A percentile compares a stretch with the other conserved stretches of the same genome.
Conservation (phyloP, 2,797 vertebrate species). For the Pangasius sanitwongsei region DNA sequence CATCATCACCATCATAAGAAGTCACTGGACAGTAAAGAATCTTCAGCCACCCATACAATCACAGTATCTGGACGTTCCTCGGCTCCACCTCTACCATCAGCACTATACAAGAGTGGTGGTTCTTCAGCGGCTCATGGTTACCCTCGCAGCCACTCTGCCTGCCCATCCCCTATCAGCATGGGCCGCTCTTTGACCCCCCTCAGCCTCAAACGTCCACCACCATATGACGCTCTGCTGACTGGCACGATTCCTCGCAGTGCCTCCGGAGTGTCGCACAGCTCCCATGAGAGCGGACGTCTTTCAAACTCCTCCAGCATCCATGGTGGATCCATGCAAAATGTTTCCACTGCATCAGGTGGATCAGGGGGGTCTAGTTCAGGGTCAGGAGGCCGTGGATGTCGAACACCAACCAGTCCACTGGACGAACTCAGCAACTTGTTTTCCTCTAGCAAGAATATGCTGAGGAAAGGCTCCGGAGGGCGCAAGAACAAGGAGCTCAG, state of each 20-base stretch:
- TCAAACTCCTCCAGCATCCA: conserved; percentile 72
- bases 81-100: conserved; percentile 89
- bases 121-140: conserved; percentile 86
- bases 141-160: conserved; percentile 92
- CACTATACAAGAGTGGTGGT: conserved; percentile 82
- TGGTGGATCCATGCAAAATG: conserved; percentile 78
- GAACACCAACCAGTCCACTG: conserved; percentile 91
- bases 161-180: conserved; percentile 93
- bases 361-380: conserved; percentile 50
- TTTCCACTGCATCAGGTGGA: conserved; percentile 78
- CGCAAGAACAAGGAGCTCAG: conserved; percentile 82
- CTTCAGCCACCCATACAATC: conserved; percentile 76
- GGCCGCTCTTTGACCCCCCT: conserved; percentile 88
- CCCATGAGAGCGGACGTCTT: conserved; percentile 79
- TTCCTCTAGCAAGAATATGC: conserved; percentile 82
- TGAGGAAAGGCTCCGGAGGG: conserved; percentile 85
- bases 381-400: conserved; percentile 55
- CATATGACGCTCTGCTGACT: conserved; percentile 83
- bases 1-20: conserved; percentile 70
- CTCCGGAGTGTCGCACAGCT: conserved; percentile 82
- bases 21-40: conserved; percentile 76
- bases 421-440: conserved; percentile 90
- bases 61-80: conserved; percentile 84
- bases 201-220: conserved; percentile 91
- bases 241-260: conserved; percentile 83